phyloP scores from a whole-genome alignment of 1,140 invertebrate species.

The Drosophila arawakana region DNA sequence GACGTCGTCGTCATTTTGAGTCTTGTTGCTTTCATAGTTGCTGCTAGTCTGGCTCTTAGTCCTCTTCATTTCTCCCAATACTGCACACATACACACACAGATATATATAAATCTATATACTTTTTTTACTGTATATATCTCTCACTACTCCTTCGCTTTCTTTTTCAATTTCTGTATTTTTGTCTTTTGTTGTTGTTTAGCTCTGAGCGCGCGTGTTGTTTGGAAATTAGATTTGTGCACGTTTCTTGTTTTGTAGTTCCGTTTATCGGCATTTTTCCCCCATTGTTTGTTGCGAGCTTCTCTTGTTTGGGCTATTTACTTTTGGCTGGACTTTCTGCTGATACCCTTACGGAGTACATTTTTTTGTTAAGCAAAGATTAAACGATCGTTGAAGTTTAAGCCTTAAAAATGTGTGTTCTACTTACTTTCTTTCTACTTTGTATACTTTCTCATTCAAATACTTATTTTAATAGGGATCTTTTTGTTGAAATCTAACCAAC shows the following conservation, averaged over 20 bases:
- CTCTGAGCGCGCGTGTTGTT: constrained; percentile 72
- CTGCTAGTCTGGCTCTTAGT: constrained; percentile 30
- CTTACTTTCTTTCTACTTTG: too few species aligned
- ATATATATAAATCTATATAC: constrained; percentile 17
- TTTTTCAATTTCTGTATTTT: constrained; percentile 17
- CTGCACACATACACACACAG: background rate
- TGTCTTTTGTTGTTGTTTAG: constrained; percentile 17
- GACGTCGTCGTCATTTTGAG: constrained; percentile 45
- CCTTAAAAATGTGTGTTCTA: too few species aligned
- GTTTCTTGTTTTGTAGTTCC: constrained; percentile 82
- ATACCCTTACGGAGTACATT: background rate
- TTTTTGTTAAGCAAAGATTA: background rate
- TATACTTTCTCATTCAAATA: too few species aligned
- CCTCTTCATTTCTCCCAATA: constrained; percentile 19
- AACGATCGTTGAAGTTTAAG: too few species aligned
- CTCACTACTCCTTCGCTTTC: background rate
- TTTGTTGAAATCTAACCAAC: too few species aligned
- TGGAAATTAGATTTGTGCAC: constrained; percentile 82
- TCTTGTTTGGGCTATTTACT: constrained; percentile 37
- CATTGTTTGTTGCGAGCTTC: constrained; percentile 35
- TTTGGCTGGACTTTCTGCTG: background rate
- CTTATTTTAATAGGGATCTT: too few species aligned
- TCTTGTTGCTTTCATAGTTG: constrained; percentile 31
- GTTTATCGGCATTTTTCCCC: constrained; percentile 71
- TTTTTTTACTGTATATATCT: constrained; percentile 18